Conservation (phyloP, 2,888 invertebrate species). For the Ichneumoninae sp. region DNA sequence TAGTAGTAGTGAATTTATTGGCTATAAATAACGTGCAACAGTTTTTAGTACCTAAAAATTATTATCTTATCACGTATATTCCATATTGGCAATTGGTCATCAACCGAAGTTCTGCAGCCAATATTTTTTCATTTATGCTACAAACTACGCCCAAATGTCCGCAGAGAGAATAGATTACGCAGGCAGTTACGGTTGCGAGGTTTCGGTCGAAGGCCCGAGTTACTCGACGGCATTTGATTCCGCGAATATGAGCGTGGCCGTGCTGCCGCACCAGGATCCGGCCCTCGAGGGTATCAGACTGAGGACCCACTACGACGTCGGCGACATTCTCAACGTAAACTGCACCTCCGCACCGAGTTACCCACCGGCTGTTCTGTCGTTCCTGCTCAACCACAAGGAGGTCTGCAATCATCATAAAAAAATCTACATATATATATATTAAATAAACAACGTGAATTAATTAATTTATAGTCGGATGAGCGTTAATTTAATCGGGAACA, state of each 20-base stretch:
- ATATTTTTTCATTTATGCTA: too few relatives aligned
- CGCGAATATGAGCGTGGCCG: constrained; percentile 81
- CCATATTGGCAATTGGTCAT: too few relatives aligned
- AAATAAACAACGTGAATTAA: neutral
- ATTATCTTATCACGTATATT: too few relatives aligned
- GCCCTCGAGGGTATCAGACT: constrained; percentile 78
- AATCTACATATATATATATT: neutral
- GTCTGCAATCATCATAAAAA: constrained; percentile 70
- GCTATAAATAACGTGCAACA: too few relatives aligned
- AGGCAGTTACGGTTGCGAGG: constrained; percentile 81
- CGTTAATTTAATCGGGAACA: neutral
- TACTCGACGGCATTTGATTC: constrained; percentile 77
- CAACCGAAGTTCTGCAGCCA: too few relatives aligned
- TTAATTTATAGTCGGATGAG: neutral
- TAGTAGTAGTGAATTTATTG: too few relatives aligned
- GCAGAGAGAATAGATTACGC: constrained; percentile 69
- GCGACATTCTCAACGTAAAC: constrained; percentile 78
- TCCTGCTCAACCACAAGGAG: constrained; percentile 80
- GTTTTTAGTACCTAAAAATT: too few relatives aligned
- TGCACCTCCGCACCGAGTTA: constrained; percentile 82
- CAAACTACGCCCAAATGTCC: neutral
- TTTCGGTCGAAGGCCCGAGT: constrained; percentile 79
- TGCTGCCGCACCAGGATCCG: constrained; percentile 77
- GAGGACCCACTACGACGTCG: constrained; percentile 80
- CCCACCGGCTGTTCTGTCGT: constrained; percentile 79